Evolutionary conservation across 1,140 invertebrate genomes (phyloP).

Genomic region (Drosophila saltans): DNA sequence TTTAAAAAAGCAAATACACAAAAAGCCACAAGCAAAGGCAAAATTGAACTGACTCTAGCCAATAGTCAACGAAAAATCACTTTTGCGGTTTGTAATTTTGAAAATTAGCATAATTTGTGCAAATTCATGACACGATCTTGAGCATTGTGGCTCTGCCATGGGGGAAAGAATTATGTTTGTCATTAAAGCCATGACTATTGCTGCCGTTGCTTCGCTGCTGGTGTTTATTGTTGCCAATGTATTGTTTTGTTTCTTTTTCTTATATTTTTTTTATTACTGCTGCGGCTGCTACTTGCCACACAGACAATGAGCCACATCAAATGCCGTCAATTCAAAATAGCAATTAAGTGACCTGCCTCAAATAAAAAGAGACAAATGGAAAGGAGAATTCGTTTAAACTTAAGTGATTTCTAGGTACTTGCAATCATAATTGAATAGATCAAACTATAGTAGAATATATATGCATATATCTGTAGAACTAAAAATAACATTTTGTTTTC

Average conservation of each 20-base stretch:
- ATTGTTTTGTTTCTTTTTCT: too few species aligned
- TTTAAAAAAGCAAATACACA: constrained; percentile 3
- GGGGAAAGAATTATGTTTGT: constrained; percentile 43
- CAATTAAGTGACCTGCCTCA: background rate
- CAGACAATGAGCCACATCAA: constrained; percentile 8
- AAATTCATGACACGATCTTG: constrained; percentile 70
- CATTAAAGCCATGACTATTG: constrained; percentile 50
- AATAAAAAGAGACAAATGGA: background rate
- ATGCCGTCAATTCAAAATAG: background rate
- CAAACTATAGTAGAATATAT: too few species aligned
- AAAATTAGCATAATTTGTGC: constrained; percentile 80
- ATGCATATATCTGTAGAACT: too few species aligned
- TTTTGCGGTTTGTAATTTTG: constrained; percentile 76
- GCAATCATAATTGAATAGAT: too few species aligned
- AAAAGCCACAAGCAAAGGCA: constrained; percentile 21
- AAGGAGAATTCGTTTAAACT: too few species aligned
- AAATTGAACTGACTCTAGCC: background rate
- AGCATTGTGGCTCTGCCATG: constrained; percentile 41
- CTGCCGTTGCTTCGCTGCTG: constrained; percentile 18
- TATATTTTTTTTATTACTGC: background rate
- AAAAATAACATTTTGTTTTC: too few species aligned
- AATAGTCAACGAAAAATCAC: constrained; percentile 39
- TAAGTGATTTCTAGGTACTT: too few species aligned
- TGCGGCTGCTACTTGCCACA: constrained; percentile 11
- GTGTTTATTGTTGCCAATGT: background rate